Base-by-base conservation (phyloP, 2,888 invertebrate genomes). In the Hydraecia micacea region DNA sequence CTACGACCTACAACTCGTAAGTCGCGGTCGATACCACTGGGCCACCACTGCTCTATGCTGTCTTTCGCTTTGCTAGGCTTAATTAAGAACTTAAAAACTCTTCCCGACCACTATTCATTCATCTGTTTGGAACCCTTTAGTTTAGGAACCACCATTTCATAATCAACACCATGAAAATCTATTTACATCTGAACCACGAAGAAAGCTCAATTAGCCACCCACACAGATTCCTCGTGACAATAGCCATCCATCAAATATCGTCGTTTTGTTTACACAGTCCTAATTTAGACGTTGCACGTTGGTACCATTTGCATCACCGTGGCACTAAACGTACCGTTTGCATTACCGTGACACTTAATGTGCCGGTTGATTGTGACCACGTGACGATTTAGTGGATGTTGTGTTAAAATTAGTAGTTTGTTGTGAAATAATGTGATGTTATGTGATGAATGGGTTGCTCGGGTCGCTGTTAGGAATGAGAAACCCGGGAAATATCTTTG, bases 301-400 rank as follows among this genome's bases (percentile, higher is more conserved):
- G 18, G 69, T 52, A 63, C 81, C 55, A 80, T 78, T 78, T 81
- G 73, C 65, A 21, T 25, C 32, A 74, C 79, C 65, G 74, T 74
- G 65, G 2, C 36, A 81, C 63, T 73, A 55, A 80, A 78, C 28
- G 73, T 25, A 73, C 39, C 79, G 49, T 72, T 84, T 68, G 83
- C 92, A 87, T 76, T 70, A 89, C 90, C 93, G 90, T 94, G 90
- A 80, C 90, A 90, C 86, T 91, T 89, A 93, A 94, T 92, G 93
- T 91, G 83, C 90, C 93, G 85, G 87, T 81, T 93, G 90, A 94
- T 93, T 93, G 92, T 85, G 78, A 90, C 86, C 94, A 93, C 88
- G 89, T 93, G 93, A 89, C 86, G 88, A 88, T 90, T 86, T 84
- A 28, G 58, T 46, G 39, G 67, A 77, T 42, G 68, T 77, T 78